Evolutionary conservation across 2,888 invertebrate genomes (phyloP).

Genomic region (Orthosia cruda): DNA sequence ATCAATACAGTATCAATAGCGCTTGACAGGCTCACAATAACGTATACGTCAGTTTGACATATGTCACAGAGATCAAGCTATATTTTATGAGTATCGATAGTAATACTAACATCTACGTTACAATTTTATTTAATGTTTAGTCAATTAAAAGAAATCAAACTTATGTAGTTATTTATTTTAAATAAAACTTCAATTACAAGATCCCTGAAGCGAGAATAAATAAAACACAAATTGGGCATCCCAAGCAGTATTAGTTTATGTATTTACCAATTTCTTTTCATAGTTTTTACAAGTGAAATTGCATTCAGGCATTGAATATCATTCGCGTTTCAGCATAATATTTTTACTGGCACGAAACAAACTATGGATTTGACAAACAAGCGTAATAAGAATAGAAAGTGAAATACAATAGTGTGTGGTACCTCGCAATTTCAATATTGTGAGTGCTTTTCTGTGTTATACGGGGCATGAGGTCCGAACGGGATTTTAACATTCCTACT

Average conservation of each 20-base stretch:
- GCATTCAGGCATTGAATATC: conserved; percentile 25
- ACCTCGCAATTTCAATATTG: conserved; percentile 65
- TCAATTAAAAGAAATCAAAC: not conserved
- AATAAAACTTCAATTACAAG: not conserved
- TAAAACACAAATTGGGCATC: not conserved
- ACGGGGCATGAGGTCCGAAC: conserved; percentile 31
- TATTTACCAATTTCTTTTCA: conserved; percentile 21
- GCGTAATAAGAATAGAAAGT: conserved; percentile 30
- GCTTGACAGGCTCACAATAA: no score
- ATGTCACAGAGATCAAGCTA: no score
- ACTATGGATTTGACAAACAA: no score
- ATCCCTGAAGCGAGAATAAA: not conserved
- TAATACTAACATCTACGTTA: not conserved
- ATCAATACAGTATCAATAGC: no score
- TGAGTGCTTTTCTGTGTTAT: conserved; percentile 75
- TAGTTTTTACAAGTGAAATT: conserved; percentile 38
- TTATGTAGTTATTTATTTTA: not conserved
- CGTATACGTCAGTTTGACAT: no score
- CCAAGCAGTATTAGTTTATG: conserved; percentile 6
- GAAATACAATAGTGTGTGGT: conserved; percentile 3
- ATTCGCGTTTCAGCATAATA: conserved; percentile 16
- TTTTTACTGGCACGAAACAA: conserved; percentile 8
- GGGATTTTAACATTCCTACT: conserved; percentile 20
- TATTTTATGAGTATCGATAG: not conserved
- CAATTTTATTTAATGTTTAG: no score